Evolutionary conservation across 2,113 vertebrate genomes (phyloP), one percentile per base, ranked within the genome.

Genomic region (Nannospalax galili): DNA sequence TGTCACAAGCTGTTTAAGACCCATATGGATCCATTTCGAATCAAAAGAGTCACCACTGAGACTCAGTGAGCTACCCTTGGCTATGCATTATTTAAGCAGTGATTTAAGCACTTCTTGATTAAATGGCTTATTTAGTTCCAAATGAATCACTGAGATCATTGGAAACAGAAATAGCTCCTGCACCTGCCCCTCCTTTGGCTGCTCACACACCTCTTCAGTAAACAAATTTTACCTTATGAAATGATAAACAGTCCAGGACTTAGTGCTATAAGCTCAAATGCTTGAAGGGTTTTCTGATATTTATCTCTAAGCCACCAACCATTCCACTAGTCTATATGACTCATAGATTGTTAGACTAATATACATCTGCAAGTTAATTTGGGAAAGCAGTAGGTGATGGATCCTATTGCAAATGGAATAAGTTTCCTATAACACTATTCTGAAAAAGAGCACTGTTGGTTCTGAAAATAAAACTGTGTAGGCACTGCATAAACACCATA

Each of bases 111-210:
- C 24, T 62, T 90, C 62, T 87, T 58, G 79, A 89, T 82, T 26
- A 37, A 91, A 75, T 84, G 78, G 91, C 75, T 90, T 73, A 45
- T 30, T 70, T 72, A 35, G 60, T 37, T 58, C 19, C 69, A 58
- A 75, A 84, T 22, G 86, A 87, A 40, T 73, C 91, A 69, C 79
- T 8, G 72, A 77, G 78, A 73, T 93, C 45, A 96, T 56, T 84
- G 28, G 86, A 95, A 75, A 74, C 65, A 73, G 91, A 65, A 69
- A 30, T 26, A 15, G 48, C 65, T 42, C 58, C 74, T 84, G 42
- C 17, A 35, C 12, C 45, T 10, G 22, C 45, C 48, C 26, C 48
- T 60, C 70, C 69, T 82, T 52, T 58, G 42, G 62, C 37, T 24
- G 4, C 64, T n/a, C 30, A n/a, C 30, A 8, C 15, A 42, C n/a